A percentile compares a stretch with the other conserved stretches of the same genome.
Conservation (phyloP, 2,888 invertebrate species). For the Ennomos quercinarius region DNA sequence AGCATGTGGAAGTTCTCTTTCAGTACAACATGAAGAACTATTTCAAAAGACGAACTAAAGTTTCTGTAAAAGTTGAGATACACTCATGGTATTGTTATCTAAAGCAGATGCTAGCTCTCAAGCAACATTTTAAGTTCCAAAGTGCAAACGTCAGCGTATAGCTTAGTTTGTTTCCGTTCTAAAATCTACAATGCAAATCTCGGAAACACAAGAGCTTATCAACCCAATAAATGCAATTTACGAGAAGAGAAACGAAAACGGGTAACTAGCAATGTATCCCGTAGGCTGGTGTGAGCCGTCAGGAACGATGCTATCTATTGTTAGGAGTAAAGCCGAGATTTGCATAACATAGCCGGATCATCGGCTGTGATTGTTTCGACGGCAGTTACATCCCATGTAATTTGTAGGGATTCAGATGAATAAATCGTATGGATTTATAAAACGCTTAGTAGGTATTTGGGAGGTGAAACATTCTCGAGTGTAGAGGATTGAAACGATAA, state of each 20-base stretch:
- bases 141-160: background rate
- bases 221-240: slow-evolving; percentile 55
- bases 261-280: slow-evolving; percentile 51
- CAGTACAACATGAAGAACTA: too few relatives aligned
- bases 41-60: too few relatives aligned
- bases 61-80: too few relatives aligned
- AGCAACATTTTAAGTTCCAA: too few relatives aligned
- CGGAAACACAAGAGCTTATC: slow-evolving; percentile 35
- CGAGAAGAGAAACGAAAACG: slow-evolving; percentile 52
- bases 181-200: slow-evolving; percentile 22
- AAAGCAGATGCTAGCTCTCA: too few relatives aligned
- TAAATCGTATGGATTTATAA: slow-evolving; percentile 66
- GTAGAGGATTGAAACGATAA: slow-evolving; percentile 3
- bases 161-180: slow-evolving; percentile 7
- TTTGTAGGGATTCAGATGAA: slow-evolving; percentile 77
- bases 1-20: too few relatives aligned
- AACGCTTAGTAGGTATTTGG: slow-evolving; percentile 41
- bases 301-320: slow-evolving; percentile 68
- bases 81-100: too few relatives aligned
- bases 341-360: slow-evolving; percentile 80
- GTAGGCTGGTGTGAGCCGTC: slow-evolving; percentile 49
- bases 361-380: slow-evolving; percentile 78
- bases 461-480: slow-evolving; percentile 18
- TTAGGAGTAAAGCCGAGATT: slow-evolving; percentile 76
- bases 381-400: slow-evolving; percentile 75